A percentile compares a stretch with the other conserved stretches of the same genome.
These are phyloP conservation scores for Pseudolycoriella hygida DNA, from an alignment of 2,888 invertebrate species.

Conservation along the genomic window DNA sequence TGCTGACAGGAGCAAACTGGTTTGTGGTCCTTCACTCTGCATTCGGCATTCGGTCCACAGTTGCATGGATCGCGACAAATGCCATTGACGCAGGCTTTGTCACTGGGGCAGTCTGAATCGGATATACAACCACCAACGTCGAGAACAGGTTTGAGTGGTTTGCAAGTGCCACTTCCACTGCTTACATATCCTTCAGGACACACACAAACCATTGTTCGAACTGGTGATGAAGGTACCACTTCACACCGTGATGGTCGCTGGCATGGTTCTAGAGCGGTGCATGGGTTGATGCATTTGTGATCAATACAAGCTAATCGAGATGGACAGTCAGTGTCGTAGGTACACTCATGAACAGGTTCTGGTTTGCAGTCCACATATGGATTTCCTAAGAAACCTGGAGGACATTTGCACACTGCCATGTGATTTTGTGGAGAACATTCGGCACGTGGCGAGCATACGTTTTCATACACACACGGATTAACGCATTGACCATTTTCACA, in stretches of 20 bases:
- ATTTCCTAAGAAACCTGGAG: constrained; percentile 55
- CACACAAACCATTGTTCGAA: constrained; percentile 76
- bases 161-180: constrained; percentile 64
- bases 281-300: constrained; percentile 69
- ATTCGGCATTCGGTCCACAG: constrained; percentile 71
- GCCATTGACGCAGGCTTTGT: constrained; percentile 62
- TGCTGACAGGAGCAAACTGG: constrained; percentile 72
- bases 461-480: constrained; percentile 62
- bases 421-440: constrained; percentile 70
- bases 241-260: constrained; percentile 60
- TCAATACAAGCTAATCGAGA: constrained; percentile 62
- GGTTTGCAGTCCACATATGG: constrained; percentile 64
- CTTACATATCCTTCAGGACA: constrained; percentile 80
- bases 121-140: constrained; percentile 50
- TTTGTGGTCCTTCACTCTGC: constrained; percentile 67
- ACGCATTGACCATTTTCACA: constrained; percentile 76
- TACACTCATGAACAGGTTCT: constrained; percentile 58
- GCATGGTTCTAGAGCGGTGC: constrained; percentile 60
- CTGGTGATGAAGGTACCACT: constrained; percentile 63
- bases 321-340: constrained; percentile 67
- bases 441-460: constrained; percentile 58
- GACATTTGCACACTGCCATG: constrained; percentile 70
- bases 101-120: constrained; percentile 60
- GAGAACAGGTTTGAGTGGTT: constrained; percentile 45
- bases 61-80: constrained; percentile 71